These are phyloP conservation scores for Tapera naevia DNA, from an alignment of 2,797 vertebrate genomes.

Conservation along the genomic window DNA sequence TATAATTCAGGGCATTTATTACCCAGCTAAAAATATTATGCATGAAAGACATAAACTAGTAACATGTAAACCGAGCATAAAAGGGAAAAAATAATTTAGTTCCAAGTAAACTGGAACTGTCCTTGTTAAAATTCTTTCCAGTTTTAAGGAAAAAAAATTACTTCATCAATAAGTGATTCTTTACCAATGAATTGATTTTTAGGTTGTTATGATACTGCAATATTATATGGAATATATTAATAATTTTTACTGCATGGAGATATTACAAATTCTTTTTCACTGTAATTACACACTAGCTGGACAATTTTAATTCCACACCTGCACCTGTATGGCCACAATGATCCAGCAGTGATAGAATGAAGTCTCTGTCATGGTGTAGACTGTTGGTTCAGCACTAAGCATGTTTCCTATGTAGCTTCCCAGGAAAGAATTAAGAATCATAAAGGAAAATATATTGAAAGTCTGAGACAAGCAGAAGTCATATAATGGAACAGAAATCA, in stretches of 20 bases:
- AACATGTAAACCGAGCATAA: background rate
- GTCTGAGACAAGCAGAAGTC: background rate
- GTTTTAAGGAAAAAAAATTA: background rate
- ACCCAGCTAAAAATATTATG: background rate
- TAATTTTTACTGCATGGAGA: background rate
- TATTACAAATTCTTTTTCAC: background rate
- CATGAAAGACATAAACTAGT: background rate
- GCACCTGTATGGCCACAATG: background rate
- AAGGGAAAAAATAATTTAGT: background rate
- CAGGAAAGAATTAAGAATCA: background rate
- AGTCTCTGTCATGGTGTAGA: background rate
- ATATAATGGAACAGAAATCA: background rate
- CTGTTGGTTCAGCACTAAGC: background rate
- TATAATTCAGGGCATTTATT: background rate
- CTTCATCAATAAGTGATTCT: background rate
- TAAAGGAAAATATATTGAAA: background rate
- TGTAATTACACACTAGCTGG: background rate
- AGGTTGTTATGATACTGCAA: background rate
- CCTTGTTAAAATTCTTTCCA: background rate
- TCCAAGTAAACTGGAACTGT: background rate
- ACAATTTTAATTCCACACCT: constrained; percentile 25
- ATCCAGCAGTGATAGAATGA: constrained; percentile 9
- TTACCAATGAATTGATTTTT: background rate
- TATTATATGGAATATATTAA: constrained; percentile 16
- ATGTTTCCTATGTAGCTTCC: background rate